Conservation (phyloP, 2,113 vertebrate species). For the Cyrtonyx montezumae region DNA sequence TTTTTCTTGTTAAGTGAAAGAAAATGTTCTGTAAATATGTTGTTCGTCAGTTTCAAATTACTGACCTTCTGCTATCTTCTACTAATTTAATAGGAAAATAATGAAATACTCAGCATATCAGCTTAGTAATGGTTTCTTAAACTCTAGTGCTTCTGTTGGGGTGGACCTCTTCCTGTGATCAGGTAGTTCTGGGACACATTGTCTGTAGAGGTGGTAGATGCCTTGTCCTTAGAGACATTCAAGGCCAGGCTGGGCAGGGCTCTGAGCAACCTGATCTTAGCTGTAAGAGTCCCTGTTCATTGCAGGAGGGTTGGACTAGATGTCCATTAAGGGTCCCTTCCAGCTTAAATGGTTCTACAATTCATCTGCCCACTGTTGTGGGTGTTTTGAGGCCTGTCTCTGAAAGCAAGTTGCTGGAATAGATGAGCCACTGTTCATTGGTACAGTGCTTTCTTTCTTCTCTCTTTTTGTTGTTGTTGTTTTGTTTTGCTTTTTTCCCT, state of each 20-base stretch:
- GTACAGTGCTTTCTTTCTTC: not conserved
- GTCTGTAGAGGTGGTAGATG: too few relatives aligned
- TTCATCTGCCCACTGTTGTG: not conserved
- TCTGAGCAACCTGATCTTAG: too few relatives aligned
- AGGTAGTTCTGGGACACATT: not conserved
- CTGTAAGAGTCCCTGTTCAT: too few relatives aligned
- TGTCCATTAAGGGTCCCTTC: too few relatives aligned
- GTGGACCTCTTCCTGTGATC: not conserved
- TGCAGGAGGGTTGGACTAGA: too few relatives aligned
- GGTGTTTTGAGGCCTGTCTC: not conserved
- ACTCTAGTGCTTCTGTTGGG: not conserved
- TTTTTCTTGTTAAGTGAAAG: not conserved
- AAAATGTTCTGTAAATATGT: not conserved
- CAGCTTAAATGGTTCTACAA: too few relatives aligned
- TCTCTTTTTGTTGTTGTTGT: rapidly evolving
- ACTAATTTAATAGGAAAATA: not conserved
- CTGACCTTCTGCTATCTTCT: not conserved
- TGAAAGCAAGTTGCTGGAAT: not conserved
- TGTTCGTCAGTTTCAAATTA: not conserved
- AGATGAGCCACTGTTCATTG: not conserved
- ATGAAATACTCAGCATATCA: not conserved
- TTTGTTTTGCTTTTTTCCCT: not conserved
- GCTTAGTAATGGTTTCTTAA: not conserved
- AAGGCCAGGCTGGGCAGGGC: too few relatives aligned
- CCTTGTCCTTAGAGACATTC: too few relatives aligned